phyloP scores from a whole-genome alignment of 2,888 invertebrate genomes.

The Pseudococcus jackbeardsleyi region DNA sequence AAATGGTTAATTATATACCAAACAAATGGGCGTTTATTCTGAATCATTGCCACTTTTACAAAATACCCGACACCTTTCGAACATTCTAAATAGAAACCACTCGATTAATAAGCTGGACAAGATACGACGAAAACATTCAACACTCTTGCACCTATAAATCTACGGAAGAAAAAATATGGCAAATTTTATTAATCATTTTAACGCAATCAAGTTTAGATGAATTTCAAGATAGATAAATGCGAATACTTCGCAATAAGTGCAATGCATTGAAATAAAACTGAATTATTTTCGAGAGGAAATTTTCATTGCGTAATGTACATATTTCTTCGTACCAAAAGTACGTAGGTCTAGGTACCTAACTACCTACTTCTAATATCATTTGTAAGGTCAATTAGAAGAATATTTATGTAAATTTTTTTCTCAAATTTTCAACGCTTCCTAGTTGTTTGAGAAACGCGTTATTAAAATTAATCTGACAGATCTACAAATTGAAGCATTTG shows the following conservation, averaged over 20 bases:
- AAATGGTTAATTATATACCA: background rate
- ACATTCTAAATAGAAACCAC: background rate
- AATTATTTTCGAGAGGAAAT: background rate
- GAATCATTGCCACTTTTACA: constrained; percentile 10
- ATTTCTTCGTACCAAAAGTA: background rate
- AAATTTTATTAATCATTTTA: background rate
- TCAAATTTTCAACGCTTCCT: constrained; percentile 1
- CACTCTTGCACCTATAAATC: background rate
- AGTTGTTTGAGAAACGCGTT: background rate
- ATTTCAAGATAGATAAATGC: background rate
- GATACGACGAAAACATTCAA: too few relatives aligned
- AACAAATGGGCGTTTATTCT: background rate
- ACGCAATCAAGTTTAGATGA: background rate
- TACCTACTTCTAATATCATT: background rate
- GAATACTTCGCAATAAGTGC: background rate
- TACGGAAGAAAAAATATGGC: background rate
- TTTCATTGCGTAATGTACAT: background rate
- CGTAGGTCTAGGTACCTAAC: background rate
- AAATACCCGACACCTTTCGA: background rate
- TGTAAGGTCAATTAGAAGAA: background rate
- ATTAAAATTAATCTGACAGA: background rate
- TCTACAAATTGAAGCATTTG: background rate
- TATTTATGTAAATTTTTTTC: background rate
- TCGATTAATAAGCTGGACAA: background rate
- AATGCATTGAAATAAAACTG: background rate